Conservation (phyloP, 2,888 invertebrate species). For the Brachyptera putata region DNA sequence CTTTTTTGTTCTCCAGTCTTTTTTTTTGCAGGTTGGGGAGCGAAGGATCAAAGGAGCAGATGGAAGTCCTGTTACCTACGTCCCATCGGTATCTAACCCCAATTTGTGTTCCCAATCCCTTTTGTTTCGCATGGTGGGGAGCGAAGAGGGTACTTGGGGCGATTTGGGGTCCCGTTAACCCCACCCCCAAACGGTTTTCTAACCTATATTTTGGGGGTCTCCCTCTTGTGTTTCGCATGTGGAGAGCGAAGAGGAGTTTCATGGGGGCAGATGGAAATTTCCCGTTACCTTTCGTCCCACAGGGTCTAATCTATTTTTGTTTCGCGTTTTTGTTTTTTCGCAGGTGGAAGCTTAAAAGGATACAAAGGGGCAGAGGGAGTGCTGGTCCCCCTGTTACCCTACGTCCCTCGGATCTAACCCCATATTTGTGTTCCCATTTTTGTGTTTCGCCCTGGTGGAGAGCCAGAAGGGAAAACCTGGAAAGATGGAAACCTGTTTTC, state of each 20-base stretch:
- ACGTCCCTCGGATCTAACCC: conserved; percentile 83
- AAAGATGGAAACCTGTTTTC: conserved; percentile 79
- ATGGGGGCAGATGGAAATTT: conserved; percentile 85
- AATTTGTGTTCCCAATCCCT: conserved; percentile 72
- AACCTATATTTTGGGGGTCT: too few species aligned
- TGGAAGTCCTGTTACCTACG: conserved; percentile 79
- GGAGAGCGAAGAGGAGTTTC: conserved; percentile 88
- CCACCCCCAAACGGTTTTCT: too few species aligned
- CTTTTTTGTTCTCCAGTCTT: too few species aligned
- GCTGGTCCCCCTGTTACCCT: conserved; percentile 84
- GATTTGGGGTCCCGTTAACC: conserved; percentile 81
- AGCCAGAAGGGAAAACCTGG: conserved; percentile 90
- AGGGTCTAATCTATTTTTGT: too few species aligned
- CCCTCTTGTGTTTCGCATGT: conserved; percentile 85
- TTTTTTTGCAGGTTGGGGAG: conserved; percentile 87
- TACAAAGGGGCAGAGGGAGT: conserved; percentile 85
- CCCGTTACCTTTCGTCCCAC: conserved; percentile 77
- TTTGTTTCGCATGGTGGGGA: conserved; percentile 88
- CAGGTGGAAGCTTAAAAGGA: conserved; percentile 94
- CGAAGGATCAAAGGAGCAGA: conserved; percentile 90
- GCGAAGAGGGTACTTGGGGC: conserved; percentile 88
- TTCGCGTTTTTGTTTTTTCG: conserved; percentile 70
- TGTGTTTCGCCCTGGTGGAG: conserved; percentile 88
- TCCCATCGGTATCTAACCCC: conserved; percentile 87
- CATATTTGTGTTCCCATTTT: conserved; percentile 65